These are phyloP conservation scores for Mesoclemmys tuberculata DNA, from an alignment of 2,113 vertebrate genomes.

Conservation along the genomic window DNA sequence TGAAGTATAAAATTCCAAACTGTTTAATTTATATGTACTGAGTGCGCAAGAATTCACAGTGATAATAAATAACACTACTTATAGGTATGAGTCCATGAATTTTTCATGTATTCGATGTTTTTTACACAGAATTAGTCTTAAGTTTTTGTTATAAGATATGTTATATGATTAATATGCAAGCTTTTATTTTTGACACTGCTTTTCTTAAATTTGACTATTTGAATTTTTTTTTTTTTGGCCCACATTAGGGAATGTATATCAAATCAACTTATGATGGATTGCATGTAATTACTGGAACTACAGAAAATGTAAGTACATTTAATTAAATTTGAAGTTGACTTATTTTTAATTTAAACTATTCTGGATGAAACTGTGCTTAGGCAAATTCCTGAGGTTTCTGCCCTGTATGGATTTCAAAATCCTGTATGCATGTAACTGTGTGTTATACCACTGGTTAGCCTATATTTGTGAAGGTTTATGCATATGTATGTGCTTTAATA, in stretches of 20 bases:
- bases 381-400: neutral
- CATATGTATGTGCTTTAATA: neutral
- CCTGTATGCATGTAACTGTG: neutral
- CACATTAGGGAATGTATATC: constrained; percentile 94
- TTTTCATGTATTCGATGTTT: neutral
- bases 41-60: neutral
- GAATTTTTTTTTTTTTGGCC: constrained; percentile 47
- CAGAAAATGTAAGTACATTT: constrained; percentile 90
- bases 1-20: neutral
- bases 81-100: neutral
- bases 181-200: neutral
- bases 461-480: constrained; percentile 26
- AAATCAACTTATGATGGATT: constrained; percentile 97
- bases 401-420: neutral
- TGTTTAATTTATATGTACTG: neutral
- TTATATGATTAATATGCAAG: neutral
- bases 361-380: neutral
- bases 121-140: neutral
- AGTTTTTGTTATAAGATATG: neutral
- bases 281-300: constrained; percentile 96
- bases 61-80: constrained; percentile 3
- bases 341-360: neutral
- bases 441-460: neutral
- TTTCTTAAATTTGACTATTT: neutral
- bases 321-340: neutral